Percentiles rank a stretch among this genome's conserved stretches.
Evolutionary conservation across 2,888 invertebrate species (phyloP).

Genomic region (Sycophila texana): DNA sequence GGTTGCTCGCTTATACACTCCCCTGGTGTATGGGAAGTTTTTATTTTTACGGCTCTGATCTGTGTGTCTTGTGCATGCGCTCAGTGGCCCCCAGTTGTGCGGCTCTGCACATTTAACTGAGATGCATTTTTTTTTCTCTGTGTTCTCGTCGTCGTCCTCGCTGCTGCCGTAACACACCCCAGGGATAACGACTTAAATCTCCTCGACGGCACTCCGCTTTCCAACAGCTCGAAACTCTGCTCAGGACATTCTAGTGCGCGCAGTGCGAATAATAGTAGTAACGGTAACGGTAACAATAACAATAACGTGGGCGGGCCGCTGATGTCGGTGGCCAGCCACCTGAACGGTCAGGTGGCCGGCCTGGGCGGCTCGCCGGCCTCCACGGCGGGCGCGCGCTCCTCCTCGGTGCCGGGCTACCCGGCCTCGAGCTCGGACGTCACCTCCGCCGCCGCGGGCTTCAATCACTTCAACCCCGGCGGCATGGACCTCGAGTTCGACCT

Average conservation of each 20-base stretch:
- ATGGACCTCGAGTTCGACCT: slow-evolving; percentile 84
- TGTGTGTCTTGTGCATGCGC: too few relatives aligned
- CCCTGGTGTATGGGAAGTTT: too few relatives aligned
- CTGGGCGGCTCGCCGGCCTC: slow-evolving; percentile 36
- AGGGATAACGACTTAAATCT: slow-evolving; percentile 75
- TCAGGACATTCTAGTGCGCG: slow-evolving; percentile 64
- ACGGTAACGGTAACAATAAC: slow-evolving; percentile 73
- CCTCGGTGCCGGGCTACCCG: slow-evolving; percentile 16
- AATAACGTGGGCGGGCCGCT: slow-evolving; percentile 83
- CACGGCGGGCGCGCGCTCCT: slow-evolving; percentile 14
- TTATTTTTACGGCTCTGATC: too few relatives aligned
- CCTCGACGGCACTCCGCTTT: slow-evolving; percentile 75
- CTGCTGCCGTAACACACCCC: slow-evolving; percentile 50
- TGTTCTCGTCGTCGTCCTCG: slow-evolving; percentile 62
- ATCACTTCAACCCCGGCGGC: slow-evolving; percentile 69
- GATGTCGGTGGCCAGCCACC: slow-evolving; percentile 82
- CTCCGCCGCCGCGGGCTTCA: slow-evolving; percentile 62
- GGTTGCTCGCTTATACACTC: too few relatives aligned
- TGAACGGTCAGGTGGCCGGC: slow-evolving; percentile 79
- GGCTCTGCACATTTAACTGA: background rate
- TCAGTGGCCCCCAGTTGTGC: too few relatives aligned
- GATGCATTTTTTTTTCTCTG: slow-evolving; percentile 63
- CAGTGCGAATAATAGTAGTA: slow-evolving; percentile 72
- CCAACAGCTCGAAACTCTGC: slow-evolving; percentile 74
- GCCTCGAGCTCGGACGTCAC: slow-evolving; percentile 37